Conservation (phyloP, 2,113 vertebrate species). For the Pangasianodon hypophthalmus region DNA sequence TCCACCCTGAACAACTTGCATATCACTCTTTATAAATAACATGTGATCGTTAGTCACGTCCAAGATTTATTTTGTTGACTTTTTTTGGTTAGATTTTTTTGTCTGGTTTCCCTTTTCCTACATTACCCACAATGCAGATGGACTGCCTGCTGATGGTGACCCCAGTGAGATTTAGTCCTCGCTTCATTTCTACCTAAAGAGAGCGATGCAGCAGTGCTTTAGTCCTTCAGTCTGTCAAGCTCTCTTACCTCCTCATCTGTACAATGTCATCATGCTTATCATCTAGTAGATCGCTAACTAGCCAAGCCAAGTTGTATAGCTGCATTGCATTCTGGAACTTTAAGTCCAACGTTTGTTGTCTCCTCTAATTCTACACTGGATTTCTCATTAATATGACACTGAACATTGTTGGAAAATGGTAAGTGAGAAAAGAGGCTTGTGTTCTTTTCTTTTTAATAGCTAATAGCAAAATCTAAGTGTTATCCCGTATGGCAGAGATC, state of each 20-base stretch:
- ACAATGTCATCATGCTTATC: not conserved
- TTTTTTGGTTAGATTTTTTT: not conserved
- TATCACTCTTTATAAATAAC: not conserved
- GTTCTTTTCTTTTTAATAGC: not conserved
- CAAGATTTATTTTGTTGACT: not conserved
- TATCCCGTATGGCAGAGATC: not conserved
- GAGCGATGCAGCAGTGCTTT: not conserved
- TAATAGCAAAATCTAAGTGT: not conserved
- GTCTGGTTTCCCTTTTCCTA: not conserved
- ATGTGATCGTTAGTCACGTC: not conserved
- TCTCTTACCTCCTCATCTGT: not conserved
- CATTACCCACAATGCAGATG: not conserved
- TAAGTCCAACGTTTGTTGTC: not conserved
- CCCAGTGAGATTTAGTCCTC: no score
- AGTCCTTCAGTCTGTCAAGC: not conserved
- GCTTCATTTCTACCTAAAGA: no score
- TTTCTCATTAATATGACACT: not conserved
- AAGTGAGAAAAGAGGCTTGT: not conserved
- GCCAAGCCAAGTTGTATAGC: not conserved
- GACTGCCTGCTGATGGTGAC: not conserved
- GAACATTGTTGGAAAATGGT: not conserved
- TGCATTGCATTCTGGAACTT: not conserved
- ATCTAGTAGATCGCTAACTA: not conserved
- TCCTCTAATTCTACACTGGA: not conserved
- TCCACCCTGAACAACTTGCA: not conserved